Base-by-base conservation (phyloP, 2,113 vertebrate genomes). In the Marmota flaviventris region DNA sequence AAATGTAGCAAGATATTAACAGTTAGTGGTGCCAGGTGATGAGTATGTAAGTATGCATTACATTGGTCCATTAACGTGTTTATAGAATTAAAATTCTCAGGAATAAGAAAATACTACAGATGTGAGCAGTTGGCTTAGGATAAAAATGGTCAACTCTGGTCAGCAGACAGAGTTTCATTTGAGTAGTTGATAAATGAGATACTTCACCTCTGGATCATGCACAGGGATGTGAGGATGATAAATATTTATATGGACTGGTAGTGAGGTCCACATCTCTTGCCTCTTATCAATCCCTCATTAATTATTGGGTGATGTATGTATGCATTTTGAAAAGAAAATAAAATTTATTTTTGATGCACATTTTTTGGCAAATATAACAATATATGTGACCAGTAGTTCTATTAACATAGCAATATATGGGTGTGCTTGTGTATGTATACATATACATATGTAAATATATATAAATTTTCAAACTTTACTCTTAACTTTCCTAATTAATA, bases 261-360 rank as follows among this genome's bases (percentile, higher is more conserved):
- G 18, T 22, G 29, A 34, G 2, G 12, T 51, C 17, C 5, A 0
- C 0, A 45, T 1, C 16, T 34, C 16, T 8, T 79, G 61, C 5
- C 5, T 42, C 32, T 42, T 58, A 0, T 25, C 87, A 48, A 58
- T 37, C 17, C 7, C 8, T 70, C 24, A 67, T 45, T 51, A 73
- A 95, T 61, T 67, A 12, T 18, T 86, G 45, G 39, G 11, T 91
- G 34, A 18, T 42, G 4, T 34, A 56, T 58, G 16, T 34, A n/a
- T 58, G 16, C 27, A n/a, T 94, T 94, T 51, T 85, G 10, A 94
- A 96, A 73, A 73, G 34, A 94, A 39, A 51, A 82, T 89, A 77
- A 78, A 83, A 86, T 83, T 73, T 13, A 72, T 89, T 82, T 88
- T 61, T 82, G 8, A 63, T 83, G 9, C 77, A 42, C 24, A 58